Conservation (phyloP, 92 coral and sea anemone genomes). For the Actinernus sp. region DNA sequence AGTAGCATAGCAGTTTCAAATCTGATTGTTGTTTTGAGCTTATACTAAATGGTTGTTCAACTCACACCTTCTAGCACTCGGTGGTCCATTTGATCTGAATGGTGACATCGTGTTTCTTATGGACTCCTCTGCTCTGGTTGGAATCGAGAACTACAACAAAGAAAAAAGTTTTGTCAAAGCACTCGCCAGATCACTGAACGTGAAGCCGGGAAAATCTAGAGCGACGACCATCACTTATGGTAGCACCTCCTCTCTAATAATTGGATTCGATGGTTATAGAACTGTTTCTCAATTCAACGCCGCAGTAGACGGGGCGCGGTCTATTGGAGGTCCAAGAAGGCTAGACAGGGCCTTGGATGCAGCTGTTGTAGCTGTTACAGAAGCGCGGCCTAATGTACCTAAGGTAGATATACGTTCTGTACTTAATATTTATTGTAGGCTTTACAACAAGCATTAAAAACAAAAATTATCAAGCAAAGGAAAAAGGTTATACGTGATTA, state of each 20-base stretch:
- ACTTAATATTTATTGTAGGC: no score
- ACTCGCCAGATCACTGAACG: constrained; percentile 53
- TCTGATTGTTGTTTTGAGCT: no score
- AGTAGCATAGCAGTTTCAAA: no score
- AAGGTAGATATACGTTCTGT: background rate
- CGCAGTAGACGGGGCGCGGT: constrained; percentile 19
- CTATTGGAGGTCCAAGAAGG: constrained; percentile 40
- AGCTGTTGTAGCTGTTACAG: constrained; percentile 19
- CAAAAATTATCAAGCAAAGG: no score
- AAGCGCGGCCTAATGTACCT: constrained; percentile 43
- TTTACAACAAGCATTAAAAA: no score
- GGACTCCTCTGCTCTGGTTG: constrained; percentile 70
- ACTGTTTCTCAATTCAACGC: constrained; percentile 30
- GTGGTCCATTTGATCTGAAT: constrained; percentile 10
- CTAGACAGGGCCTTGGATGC: constrained; percentile 45
- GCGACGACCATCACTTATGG: constrained; percentile 70
- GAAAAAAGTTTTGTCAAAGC: constrained; percentile 67
- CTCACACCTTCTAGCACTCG: constrained; percentile 1
- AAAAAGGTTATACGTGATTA: no score
- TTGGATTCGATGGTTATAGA: constrained; percentile 20
- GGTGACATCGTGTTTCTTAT: constrained; percentile 68
- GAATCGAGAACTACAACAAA: constrained; percentile 42
- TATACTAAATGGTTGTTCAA: no score
- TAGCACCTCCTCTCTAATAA: constrained; percentile 18
- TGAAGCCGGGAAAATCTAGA: constrained; percentile 58